Conservation (phyloP, 2,888 invertebrate species). For the Trissonchulus latispiculum region DNA sequence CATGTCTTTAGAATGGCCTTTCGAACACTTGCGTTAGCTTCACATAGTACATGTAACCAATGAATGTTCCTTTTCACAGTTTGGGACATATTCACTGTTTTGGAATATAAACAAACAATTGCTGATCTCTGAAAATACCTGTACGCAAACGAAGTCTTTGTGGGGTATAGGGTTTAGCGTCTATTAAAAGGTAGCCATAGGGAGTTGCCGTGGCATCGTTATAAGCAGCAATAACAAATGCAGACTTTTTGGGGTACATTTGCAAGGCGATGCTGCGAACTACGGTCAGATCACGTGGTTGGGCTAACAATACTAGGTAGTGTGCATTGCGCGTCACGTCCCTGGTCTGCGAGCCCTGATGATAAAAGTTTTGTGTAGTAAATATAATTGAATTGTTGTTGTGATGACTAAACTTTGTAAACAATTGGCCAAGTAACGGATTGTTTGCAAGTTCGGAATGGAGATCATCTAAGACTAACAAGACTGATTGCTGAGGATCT, state of each 20-base stretch:
- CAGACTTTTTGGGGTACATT: not conserved
- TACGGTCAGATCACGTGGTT: not conserved
- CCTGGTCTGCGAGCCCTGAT: no score
- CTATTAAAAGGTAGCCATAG: not conserved
- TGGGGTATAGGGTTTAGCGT: not conserved
- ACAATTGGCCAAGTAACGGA: not conserved
- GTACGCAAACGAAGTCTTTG: not conserved
- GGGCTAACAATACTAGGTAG: not conserved
- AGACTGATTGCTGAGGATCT: no score
- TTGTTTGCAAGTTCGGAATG: not conserved
- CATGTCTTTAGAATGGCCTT: not conserved
- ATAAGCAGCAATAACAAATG: not conserved
- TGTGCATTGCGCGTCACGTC: not conserved
- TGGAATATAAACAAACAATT: not conserved
- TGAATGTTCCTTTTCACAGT: no score
- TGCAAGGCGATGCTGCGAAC: not conserved
- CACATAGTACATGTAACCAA: constrained; percentile 1
- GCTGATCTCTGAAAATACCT: not conserved
- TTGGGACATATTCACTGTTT: no score
- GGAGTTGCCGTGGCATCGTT: not conserved
- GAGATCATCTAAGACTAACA: not conserved
- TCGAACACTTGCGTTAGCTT: not conserved
- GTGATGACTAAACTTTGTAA: no score
- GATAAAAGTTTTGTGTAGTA: no score
- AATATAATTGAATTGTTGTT: no score